Percentiles rank a stretch among this genome's conserved stretches.
Evolutionary conservation across 2,888 invertebrate species (phyloP).

Genomic region (Ormyrus labotus): DNA sequence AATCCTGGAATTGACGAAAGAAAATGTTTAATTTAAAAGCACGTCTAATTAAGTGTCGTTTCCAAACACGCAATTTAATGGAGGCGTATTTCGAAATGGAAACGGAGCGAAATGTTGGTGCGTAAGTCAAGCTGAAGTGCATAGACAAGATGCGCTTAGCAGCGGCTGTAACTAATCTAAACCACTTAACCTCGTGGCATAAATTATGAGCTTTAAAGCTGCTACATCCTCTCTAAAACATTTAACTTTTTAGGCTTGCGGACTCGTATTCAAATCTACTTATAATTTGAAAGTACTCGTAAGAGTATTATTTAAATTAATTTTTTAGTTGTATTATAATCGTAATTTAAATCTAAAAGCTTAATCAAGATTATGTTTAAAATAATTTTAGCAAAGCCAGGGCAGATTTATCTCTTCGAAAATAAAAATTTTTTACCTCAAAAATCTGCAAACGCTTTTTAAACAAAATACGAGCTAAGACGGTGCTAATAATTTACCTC

Average conservation of each 20-base stretch:
- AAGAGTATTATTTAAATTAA: background rate
- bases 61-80: too few relatives aligned
- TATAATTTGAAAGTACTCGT: background rate
- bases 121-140: slow-evolving; percentile 14
- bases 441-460: too few relatives aligned
- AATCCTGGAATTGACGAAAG: too few relatives aligned
- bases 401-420: too few relatives aligned
- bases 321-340: background rate
- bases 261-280: slow-evolving; percentile 3
- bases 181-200: slow-evolving; percentile 42
- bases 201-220: slow-evolving; percentile 48
- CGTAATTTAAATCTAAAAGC: background rate
- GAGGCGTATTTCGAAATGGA: background rate
- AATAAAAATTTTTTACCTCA: too few relatives aligned
- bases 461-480: too few relatives aligned
- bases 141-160: slow-evolving; percentile 5
- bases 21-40: too few relatives aligned
- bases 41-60: too few relatives aligned
- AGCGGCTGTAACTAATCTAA: slow-evolving; percentile 28
- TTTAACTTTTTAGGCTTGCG: slow-evolving; percentile 5
- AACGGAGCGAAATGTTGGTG: slow-evolving; percentile 3
- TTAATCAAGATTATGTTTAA: background rate
- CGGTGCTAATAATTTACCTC: too few relatives aligned
- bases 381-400: background rate
- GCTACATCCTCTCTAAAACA: slow-evolving; percentile 22